phyloP scores from a whole-genome alignment of 2,113 vertebrate genomes.

The Nothoprocta perdicaria region DNA sequence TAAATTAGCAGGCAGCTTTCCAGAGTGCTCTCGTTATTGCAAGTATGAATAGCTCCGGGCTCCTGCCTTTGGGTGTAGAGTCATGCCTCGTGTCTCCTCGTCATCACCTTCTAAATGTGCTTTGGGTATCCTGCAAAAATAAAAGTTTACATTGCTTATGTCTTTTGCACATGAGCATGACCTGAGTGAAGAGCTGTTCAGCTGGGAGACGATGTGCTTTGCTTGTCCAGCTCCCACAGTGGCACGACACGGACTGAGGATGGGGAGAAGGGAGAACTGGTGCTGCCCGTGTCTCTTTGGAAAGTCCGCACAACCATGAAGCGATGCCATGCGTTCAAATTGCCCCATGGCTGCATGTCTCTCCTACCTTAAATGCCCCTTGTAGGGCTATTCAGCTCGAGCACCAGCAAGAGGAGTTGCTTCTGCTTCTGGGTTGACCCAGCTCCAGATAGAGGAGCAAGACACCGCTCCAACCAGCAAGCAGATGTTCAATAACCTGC shows the following conservation, averaged over 20 bases:
- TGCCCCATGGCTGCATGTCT: accelerated
- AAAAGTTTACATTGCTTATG: accelerated
- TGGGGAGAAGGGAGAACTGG: too few species aligned
- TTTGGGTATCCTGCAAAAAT: neutral
- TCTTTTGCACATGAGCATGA: too few species aligned
- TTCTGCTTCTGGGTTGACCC: accelerated
- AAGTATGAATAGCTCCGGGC: neutral
- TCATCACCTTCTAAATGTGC: neutral
- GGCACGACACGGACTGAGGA: neutral
- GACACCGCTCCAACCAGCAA: neutral
- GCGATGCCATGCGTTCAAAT: neutral
- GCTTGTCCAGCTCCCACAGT: too few species aligned
- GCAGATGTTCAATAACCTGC: neutral
- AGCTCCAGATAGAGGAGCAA: neutral
- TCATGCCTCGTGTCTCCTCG: accelerated
- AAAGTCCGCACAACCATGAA: too few species aligned
- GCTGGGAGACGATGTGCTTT: accelerated
- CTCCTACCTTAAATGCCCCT: neutral
- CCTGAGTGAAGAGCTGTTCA: neutral
- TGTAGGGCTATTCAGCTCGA: neutral
- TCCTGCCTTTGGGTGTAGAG: neutral
- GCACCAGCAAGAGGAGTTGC: neutral
- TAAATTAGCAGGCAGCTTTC: conserved; percentile 2
- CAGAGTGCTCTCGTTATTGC: neutral
- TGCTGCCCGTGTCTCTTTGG: too few species aligned